Base-by-base conservation (phyloP, 2,113 vertebrate species). In the cattle (Bos taurus) region DNA sequence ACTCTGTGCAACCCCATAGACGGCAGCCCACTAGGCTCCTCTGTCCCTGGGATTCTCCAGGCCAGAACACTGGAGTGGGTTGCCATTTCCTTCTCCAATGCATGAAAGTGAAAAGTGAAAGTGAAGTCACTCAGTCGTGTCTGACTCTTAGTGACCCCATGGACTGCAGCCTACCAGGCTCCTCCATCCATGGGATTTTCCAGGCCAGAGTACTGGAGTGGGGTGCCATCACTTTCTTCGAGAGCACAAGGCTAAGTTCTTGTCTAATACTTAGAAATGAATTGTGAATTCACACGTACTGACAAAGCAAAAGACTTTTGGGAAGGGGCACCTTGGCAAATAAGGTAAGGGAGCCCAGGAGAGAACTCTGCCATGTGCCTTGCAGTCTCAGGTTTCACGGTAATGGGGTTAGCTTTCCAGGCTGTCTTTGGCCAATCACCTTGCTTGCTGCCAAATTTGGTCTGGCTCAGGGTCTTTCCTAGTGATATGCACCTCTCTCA, bases 131-230 rank as follows among this genome's bases (percentile, higher is more conserved):
- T 60, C 59, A 60, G 59, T 60, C 6, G 0, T 60, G 12, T 2
- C 59, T 0, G 6, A 60, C 59, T 30, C 59, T 60, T 60, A 5
- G 6, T 0, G 5, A 62, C 13, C 28, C 13, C 13, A 30, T 62
- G 59, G 59, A 15, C 59, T 30, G 28, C 28, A 62, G 13, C 59
- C 28, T 5, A 62, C 28, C 59, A 62, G 59, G 13, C 28, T 30
- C 13, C 26, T 62, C 59, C 28, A 5, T 6, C 28, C 28, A 30
- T 30, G 59, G 59, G 13, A 14, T 62, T 62, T 62, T 62, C 59
- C 28, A 30, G 59, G 28, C 59, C 30, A 62, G 59, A 30, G 28
- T 14, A 30, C 59, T 62, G 59, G 13, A 30, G 2, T 62, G 28
- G 13, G 59, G 28, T 62, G 59, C 28, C 13, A 62, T 62, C 28